A percentile compares a stretch with the other conserved stretches of the same genome.
Evolutionary conservation across 2,797 vertebrate species (phyloP).

Genomic region (Sciaenops ocellatus): DNA sequence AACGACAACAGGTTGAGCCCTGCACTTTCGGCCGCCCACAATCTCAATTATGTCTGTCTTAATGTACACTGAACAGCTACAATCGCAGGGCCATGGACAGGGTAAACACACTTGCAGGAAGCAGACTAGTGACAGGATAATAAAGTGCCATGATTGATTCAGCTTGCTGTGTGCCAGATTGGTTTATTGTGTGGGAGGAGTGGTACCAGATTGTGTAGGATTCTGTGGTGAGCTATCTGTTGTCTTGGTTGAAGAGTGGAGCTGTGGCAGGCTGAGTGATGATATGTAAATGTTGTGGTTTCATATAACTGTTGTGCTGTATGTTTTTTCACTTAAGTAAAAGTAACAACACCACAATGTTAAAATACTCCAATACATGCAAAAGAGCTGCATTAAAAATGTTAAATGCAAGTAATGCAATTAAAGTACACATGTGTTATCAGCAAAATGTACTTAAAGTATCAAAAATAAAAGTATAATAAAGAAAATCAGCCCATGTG

Average conservation of each 20-base stretch:
- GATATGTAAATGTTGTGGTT: constrained; percentile 59
- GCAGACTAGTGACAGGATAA: constrained; percentile 86
- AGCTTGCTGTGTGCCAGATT: constrained; percentile 81
- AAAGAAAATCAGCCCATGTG: not conserved
- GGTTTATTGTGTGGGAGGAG: constrained; percentile 83
- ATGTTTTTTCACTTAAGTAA: not conserved
- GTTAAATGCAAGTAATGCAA: not conserved
- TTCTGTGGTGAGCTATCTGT: constrained; percentile 72
- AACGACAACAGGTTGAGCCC: constrained; percentile 86
- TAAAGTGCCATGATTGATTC: constrained; percentile 88
- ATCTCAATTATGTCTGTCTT: constrained; percentile 87
- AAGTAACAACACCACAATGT: not conserved
- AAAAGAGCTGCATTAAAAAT: not conserved
- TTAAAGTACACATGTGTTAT: not conserved
- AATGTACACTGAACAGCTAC: constrained; percentile 84
- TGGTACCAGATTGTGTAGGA: constrained; percentile 80
- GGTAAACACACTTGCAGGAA: constrained; percentile 86
- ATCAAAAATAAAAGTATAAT: not conserved
- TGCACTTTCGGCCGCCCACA: constrained; percentile 84
- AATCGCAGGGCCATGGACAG: constrained; percentile 79
- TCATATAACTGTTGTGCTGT: constrained; percentile 12
- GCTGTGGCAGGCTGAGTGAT: constrained; percentile 31
- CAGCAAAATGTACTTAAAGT: not conserved
- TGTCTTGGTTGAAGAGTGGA: constrained; percentile 54
- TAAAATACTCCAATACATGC: not conserved